These are phyloP conservation scores for Ariolimax columbianus DNA, from an alignment of 2,888 invertebrate genomes.

Conservation along the genomic window DNA sequence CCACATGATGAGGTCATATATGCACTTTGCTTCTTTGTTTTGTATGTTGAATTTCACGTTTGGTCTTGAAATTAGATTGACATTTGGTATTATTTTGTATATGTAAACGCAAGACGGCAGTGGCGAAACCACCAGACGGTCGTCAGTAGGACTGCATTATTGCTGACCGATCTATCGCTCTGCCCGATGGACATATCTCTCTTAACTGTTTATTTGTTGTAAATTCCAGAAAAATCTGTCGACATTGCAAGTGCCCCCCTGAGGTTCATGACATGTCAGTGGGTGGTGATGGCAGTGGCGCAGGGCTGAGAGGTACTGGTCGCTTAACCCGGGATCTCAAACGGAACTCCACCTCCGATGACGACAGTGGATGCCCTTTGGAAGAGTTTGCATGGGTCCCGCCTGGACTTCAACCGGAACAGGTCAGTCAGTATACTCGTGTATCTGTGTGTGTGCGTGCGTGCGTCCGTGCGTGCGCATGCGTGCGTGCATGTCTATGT, in stretches of 20 bases:
- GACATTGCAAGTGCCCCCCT: constrained; percentile 87
- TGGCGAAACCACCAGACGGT: not conserved
- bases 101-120: too few relatives aligned
- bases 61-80: too few relatives aligned
- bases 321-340: constrained; percentile 55
- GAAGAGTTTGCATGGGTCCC: constrained; percentile 99
- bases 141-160: too few relatives aligned
- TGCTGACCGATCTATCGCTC: too few relatives aligned
- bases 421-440: constrained; percentile 83
- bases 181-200: not conserved
- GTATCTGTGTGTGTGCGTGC: not conserved
- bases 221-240: constrained; percentile 88
- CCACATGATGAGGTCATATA: too few relatives aligned
- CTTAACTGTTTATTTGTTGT: not conserved
- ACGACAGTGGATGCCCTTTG: constrained; percentile 97
- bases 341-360: constrained; percentile 89
- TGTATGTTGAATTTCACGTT: too few relatives aligned
- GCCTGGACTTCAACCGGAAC: constrained; percentile 95
- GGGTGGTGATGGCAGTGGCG: constrained; percentile 49
- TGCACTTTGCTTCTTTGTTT: too few relatives aligned
- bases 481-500: not conserved
- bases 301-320: constrained; percentile 1
- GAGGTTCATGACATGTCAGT: constrained; percentile 80
- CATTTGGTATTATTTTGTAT: too few relatives aligned
- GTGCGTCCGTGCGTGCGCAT: too few relatives aligned